A percentile compares a stretch with the other conserved stretches of the same genome.
phyloP scores from a whole-genome alignment of 2,113 vertebrate species.

The Lynx canadensis region DNA sequence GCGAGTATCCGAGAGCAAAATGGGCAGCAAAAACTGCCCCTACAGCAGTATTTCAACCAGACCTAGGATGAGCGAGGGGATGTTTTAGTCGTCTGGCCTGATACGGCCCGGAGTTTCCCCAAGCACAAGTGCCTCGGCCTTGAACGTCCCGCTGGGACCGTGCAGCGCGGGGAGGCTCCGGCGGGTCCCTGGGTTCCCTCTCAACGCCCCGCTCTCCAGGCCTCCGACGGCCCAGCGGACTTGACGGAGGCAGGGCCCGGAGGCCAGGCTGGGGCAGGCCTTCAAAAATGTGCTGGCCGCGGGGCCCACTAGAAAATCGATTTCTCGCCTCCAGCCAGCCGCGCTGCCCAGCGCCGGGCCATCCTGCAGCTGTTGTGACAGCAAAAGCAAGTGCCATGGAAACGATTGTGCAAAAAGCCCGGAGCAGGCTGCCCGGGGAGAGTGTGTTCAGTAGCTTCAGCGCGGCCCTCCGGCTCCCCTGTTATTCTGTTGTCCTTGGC shows the following conservation, averaged over 20 bases:
- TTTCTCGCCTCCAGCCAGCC: slow-evolving; percentile 77
- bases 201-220: neutral
- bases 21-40: no score
- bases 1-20: neutral
- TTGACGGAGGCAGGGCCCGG: slow-evolving; percentile 55
- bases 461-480: accelerated
- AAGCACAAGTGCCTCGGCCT: neutral
- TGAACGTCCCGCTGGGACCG: neutral
- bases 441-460: slow-evolving; percentile 83
- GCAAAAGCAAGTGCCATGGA: slow-evolving; percentile 94
- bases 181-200: accelerated
- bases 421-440: slow-evolving; percentile 74
- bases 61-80: neutral
- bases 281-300: slow-evolving; percentile 79
- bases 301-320: slow-evolving; percentile 74
- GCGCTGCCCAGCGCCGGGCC: slow-evolving; percentile 81
- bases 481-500: slow-evolving; percentile 91
- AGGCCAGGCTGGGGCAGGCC: slow-evolving; percentile 52
- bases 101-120: neutral
- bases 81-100: neutral
- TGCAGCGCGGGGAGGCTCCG: accelerated
- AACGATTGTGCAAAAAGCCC: slow-evolving; percentile 91
- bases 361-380: slow-evolving; percentile 92
- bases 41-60: neutral
- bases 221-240: accelerated